Percentiles rank a stretch among this genome's conserved stretches.
Conservation (phyloP, 2,113 vertebrate genomes). For the Muntiacus muntjak region DNA sequence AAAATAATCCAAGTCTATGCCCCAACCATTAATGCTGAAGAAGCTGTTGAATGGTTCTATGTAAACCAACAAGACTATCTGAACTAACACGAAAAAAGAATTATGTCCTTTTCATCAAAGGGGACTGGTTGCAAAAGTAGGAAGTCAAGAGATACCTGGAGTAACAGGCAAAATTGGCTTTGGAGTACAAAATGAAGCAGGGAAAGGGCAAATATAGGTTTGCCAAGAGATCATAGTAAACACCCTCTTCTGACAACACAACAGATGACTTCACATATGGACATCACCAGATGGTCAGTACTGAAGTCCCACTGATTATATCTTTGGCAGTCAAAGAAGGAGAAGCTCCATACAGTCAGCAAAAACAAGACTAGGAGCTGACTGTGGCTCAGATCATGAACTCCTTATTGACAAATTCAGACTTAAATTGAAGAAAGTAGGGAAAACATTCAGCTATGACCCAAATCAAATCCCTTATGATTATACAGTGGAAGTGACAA, state of each 20-base stretch:
- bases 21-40: background rate
- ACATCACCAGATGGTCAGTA: background rate
- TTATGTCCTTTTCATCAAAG: background rate
- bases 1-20: background rate
- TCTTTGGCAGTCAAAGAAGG: background rate
- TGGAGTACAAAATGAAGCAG: background rate
- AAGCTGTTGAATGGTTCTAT: background rate
- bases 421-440: background rate
- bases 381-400: background rate
- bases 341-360: background rate
- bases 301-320: background rate
- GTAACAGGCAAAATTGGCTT: background rate
- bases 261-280: background rate
- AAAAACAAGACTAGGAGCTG: background rate
- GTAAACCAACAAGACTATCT: background rate
- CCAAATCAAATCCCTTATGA: background rate
- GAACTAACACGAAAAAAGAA: background rate
- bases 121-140: background rate
- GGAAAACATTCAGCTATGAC: background rate
- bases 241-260: background rate
- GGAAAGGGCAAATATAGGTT: background rate
- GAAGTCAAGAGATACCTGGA: background rate
- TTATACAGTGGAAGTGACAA: background rate
- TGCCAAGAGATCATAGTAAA: background rate
- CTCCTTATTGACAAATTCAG: background rate